Evolutionary conservation across 2,888 invertebrate genomes (phyloP).

Genomic region (Nezara viridula): DNA sequence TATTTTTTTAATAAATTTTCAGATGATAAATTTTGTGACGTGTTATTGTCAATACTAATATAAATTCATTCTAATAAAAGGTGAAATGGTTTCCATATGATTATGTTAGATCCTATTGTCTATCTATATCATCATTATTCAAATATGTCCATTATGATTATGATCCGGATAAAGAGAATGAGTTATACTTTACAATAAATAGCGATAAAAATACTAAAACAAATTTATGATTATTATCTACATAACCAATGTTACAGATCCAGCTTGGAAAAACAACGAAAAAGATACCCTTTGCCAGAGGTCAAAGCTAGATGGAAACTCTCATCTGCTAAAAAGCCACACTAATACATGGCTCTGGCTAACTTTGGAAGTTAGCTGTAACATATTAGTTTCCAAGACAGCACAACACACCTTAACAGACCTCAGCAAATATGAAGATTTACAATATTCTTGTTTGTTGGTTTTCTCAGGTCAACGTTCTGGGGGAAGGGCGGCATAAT

Average conservation of each 20-base stretch:
- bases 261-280: neutral
- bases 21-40: too few species aligned
- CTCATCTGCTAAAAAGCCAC: slow-evolving; percentile 30
- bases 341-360: slow-evolving; percentile 1
- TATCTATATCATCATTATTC: too few species aligned
- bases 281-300: neutral
- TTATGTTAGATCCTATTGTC: too few species aligned
- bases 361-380: slow-evolving; percentile 31
- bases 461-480: slow-evolving; percentile 12
- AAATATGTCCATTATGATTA: neutral
- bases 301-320: neutral
- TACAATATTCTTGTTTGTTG: neutral
- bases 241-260: neutral
- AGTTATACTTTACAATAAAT: neutral
- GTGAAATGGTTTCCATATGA: too few species aligned
- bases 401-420: slow-evolving; percentile 14
- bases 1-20: too few species aligned
- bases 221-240: too few species aligned
- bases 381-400: neutral
- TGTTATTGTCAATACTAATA: too few species aligned
- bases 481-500: neutral
- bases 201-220: too few species aligned
- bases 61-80: too few species aligned
- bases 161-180: neutral
- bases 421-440: slow-evolving; percentile 30